Conservation (phyloP, 1,140 invertebrate species). For the Pachypeltis micranthus region DNA sequence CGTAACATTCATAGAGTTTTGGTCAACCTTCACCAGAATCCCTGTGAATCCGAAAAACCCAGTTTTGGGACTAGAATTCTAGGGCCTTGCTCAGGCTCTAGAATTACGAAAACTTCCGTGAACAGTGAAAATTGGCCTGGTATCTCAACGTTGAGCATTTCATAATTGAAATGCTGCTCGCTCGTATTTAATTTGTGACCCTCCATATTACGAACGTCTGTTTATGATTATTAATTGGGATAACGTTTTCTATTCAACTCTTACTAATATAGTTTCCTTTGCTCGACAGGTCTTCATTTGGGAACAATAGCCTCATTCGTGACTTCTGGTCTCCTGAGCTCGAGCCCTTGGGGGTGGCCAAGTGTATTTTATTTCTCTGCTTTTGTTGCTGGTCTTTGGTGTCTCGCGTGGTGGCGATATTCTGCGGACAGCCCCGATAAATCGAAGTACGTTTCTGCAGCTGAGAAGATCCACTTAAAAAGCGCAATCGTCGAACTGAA, state of each 20-base stretch:
- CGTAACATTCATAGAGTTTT: too few relatives aligned
- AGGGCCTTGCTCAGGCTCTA: too few relatives aligned
- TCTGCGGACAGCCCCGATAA: conserved; percentile 33
- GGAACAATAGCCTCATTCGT: conserved; percentile 43
- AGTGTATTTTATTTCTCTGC: conserved; percentile 37
- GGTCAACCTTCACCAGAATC: too few relatives aligned
- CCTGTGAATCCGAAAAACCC: too few relatives aligned
- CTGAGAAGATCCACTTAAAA: too few relatives aligned
- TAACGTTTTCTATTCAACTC: too few relatives aligned
- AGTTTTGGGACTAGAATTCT: too few relatives aligned
- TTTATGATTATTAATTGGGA: not conserved
- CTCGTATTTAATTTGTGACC: too few relatives aligned
- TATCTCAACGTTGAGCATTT: not conserved
- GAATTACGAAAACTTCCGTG: not conserved
- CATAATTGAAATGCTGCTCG: not conserved
- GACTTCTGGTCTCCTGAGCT: conserved; percentile 42
- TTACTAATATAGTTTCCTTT: too few relatives aligned
- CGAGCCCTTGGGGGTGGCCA: conserved; percentile 19
- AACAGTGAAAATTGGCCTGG: not conserved
- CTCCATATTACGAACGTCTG: not conserved
- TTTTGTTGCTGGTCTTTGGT: conserved; percentile 30
- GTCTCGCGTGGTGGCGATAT: conserved; percentile 29
- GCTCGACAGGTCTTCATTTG: conserved; percentile 28
- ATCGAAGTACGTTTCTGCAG: conserved; percentile 11
- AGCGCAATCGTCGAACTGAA: too few relatives aligned